Evolutionary conservation across 2,113 vertebrate species (phyloP).

Genomic region (Nansenia antarctica): DNA sequence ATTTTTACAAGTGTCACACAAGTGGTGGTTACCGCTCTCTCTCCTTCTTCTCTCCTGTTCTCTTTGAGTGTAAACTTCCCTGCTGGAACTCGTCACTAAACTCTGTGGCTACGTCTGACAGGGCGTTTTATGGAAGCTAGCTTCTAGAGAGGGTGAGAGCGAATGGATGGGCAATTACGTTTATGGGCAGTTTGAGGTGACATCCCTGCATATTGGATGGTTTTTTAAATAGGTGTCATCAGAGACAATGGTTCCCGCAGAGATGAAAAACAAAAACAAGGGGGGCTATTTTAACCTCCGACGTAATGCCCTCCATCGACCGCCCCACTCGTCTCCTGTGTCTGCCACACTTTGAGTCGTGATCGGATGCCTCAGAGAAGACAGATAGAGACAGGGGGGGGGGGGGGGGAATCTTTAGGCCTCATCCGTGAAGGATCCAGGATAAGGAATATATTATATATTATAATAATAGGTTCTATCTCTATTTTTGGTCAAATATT

Average conservation of each 20-base stretch:
- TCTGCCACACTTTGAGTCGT: constrained; percentile 27
- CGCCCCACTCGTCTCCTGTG: constrained; percentile 52
- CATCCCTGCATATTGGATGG: constrained; percentile 81
- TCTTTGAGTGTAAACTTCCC: constrained; percentile 62
- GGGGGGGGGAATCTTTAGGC: background rate
- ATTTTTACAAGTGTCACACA: constrained; percentile 53
- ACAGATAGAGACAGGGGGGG: background rate
- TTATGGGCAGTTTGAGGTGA: constrained; percentile 79
- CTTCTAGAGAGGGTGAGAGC: constrained; percentile 63
- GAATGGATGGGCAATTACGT: constrained; percentile 81
- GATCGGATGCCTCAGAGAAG: constrained; percentile 50
- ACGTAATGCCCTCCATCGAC: constrained; percentile 66
- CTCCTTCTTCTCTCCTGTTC: constrained; percentile 40
- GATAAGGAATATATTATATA: too few relatives aligned
- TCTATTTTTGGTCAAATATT: too few relatives aligned
- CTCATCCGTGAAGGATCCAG: background rate
- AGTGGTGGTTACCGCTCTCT: constrained; percentile 57
- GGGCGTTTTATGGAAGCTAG: constrained; percentile 71
- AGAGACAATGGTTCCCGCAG: constrained; percentile 71
- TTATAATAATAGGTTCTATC: too few relatives aligned
- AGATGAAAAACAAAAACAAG: constrained; percentile 74
- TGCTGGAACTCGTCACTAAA: constrained; percentile 63
- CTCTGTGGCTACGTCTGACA: constrained; percentile 70
- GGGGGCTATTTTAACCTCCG: constrained; percentile 67
- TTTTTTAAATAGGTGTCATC: constrained; percentile 80